These are phyloP conservation scores for Pimpla rufipes DNA, from an alignment of 2,888 invertebrate species.

Conservation along the genomic window DNA sequence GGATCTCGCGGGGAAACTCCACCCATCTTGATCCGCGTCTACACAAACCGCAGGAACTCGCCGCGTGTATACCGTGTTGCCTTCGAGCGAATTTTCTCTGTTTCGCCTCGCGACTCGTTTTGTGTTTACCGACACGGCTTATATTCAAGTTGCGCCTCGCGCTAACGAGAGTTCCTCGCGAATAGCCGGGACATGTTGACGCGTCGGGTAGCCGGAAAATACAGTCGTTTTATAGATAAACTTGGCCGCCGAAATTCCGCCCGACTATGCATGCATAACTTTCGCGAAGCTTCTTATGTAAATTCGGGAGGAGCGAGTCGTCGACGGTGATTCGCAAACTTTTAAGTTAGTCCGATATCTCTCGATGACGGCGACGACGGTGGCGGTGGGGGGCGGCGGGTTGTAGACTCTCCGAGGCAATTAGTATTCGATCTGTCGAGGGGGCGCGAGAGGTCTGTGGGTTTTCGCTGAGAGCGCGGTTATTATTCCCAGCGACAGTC, in stretches of 20 bases:
- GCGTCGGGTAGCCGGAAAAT: no score
- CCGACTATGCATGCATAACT: constrained; percentile 7
- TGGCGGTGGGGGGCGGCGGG: neutral
- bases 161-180: no score
- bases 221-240: constrained; percentile 1
- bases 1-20: neutral
- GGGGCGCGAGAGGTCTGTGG: constrained; percentile 1
- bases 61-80: no score
- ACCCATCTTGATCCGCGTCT: no score
- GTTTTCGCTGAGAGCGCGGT: constrained; percentile 33
- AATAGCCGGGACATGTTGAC: no score
- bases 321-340: constrained; percentile 8
- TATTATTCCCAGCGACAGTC: constrained; percentile 8
- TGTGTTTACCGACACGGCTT: no score
- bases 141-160: no score
- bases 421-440: constrained; percentile 41
- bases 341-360: constrained; percentile 24
- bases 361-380: neutral
- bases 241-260: neutral
- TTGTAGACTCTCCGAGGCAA: constrained; percentile 21
- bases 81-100: no score
- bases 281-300: constrained; percentile 41
- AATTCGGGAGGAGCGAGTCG: constrained; percentile 6
- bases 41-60: no score
- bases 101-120: no score